Evolutionary conservation across 2,888 invertebrate genomes (phyloP).

Genomic region (Drosophila mettleri): DNA sequence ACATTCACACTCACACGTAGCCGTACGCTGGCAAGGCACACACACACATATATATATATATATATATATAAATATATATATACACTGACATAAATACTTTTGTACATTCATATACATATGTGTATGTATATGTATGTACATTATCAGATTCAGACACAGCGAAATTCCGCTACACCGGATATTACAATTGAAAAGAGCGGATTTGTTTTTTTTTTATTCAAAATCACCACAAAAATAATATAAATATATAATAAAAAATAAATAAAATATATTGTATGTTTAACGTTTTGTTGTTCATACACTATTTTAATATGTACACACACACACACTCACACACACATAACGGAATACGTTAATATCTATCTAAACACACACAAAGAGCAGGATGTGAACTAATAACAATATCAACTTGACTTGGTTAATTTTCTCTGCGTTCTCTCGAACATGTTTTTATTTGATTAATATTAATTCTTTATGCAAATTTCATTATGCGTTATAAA

Average conservation of each 20-base stretch:
- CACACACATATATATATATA: constrained; percentile 16
- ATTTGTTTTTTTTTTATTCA: constrained; percentile 54
- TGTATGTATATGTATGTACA: constrained; percentile 8
- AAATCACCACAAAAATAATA: constrained; percentile 54
- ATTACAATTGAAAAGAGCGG: constrained; percentile 79
- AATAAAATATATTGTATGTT: background rate
- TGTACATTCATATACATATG: background rate
- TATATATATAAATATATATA: background rate
- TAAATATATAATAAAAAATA: constrained; percentile 20
- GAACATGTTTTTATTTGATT: constrained; percentile 18
- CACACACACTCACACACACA: background rate
- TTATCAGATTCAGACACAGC: constrained; percentile 52
- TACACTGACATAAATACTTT: constrained; percentile 15
- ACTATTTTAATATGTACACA: constrained; percentile 18
- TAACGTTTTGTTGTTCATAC: constrained; percentile 17
- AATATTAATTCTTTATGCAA: constrained; percentile 10
- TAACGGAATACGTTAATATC: constrained; percentile 19
- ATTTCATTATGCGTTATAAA: constrained; percentile 23
- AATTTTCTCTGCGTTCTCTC: constrained; percentile 23
- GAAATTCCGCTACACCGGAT: constrained; percentile 80
- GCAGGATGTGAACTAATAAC: constrained; percentile 60
- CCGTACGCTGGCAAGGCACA: constrained; percentile 1
- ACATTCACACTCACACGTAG: constrained; percentile 10
- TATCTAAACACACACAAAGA: constrained; percentile 51
- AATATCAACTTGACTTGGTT: constrained; percentile 44